Percentiles rank a stretch among this genome's conserved stretches.
These are phyloP conservation scores for Fulica atra DNA, from an alignment of 2,113 vertebrate genomes.

Conservation along the genomic window DNA sequence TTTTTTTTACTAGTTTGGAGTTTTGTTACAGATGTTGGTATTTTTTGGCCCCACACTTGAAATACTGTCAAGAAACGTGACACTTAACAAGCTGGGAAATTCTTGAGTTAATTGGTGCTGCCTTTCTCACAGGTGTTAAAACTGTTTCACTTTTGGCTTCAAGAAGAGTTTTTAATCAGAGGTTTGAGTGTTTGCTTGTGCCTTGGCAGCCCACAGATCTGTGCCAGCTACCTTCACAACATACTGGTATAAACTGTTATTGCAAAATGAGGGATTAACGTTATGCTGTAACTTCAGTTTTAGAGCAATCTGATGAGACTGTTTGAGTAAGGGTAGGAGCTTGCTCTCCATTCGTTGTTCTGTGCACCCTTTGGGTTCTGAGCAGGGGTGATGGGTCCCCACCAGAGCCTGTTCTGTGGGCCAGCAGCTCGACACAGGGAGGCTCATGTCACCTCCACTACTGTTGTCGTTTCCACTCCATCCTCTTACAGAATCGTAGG, in stretches of 20 bases:
- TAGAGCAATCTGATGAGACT: not conserved
- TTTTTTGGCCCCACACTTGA: not conserved
- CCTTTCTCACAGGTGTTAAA: constrained; percentile 26
- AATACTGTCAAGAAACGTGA: not conserved
- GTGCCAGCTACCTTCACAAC: not conserved
- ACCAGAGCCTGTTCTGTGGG: not conserved
- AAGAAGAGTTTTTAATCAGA: not conserved
- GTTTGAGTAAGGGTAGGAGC: not conserved
- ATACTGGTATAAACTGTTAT: not conserved
- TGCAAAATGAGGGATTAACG: not conserved
- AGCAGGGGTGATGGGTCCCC: not conserved
- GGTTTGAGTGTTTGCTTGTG: not conserved
- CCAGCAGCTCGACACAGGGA: not conserved
- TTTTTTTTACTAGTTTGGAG: not conserved
- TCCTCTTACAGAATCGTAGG: not conserved
- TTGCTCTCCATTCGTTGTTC: rapidly evolving
- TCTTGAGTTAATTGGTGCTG: not conserved
- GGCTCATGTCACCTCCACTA: rapidly evolving
- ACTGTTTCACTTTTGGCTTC: not conserved
- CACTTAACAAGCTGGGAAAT: constrained; percentile 33
- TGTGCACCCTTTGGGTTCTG: not conserved
- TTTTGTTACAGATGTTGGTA: not conserved
- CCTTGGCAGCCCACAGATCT: not conserved
- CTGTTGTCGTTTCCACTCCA: not conserved
- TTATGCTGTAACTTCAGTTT: not conserved